phyloP scores from a whole-genome alignment of 92 coral and sea anemone genomes.

The Actinernus sp. region DNA sequence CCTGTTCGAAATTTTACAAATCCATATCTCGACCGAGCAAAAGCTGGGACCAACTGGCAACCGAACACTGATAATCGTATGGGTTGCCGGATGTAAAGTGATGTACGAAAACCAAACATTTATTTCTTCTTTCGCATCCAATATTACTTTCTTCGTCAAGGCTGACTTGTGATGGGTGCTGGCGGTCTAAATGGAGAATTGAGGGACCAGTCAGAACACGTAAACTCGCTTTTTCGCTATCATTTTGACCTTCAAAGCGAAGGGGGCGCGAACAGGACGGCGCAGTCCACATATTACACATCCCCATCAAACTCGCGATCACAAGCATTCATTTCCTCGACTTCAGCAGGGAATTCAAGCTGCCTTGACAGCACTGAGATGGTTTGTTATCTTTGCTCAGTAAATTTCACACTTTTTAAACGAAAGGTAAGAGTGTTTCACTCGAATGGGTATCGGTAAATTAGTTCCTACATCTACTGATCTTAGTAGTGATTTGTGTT shows the following conservation, averaged over 20 bases:
- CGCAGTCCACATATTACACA: conserved; percentile 13
- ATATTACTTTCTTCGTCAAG: conserved; percentile 5
- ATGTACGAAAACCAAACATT: no score
- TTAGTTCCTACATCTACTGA: no score
- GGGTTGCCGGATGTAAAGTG: no score
- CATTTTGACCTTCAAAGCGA: conserved; percentile 53
- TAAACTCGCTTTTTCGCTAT: conserved; percentile 67
- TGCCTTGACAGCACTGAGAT: conserved; percentile 48
- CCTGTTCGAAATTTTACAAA: no score
- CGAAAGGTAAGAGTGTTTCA: conserved; percentile 69
- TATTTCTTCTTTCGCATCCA: not conserved
- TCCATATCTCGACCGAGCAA: no score
- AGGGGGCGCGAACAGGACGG: conserved; percentile 17
- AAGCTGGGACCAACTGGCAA: no score
- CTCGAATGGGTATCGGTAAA: no score
- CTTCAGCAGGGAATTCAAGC: conserved; percentile 20
- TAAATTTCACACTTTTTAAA: conserved; percentile 71
- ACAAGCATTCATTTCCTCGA: conserved; percentile 23
- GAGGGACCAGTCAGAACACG: conserved; percentile 76
- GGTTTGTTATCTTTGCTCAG: conserved; percentile 83
- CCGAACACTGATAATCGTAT: no score
- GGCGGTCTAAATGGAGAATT: conserved; percentile 89
- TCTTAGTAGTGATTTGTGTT: no score
- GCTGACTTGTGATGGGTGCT: conserved; percentile 94
- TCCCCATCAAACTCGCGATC: not conserved